phyloP scores from a whole-genome alignment of 1,140 invertebrate genomes.

The Macrostomum lignano region DNA sequence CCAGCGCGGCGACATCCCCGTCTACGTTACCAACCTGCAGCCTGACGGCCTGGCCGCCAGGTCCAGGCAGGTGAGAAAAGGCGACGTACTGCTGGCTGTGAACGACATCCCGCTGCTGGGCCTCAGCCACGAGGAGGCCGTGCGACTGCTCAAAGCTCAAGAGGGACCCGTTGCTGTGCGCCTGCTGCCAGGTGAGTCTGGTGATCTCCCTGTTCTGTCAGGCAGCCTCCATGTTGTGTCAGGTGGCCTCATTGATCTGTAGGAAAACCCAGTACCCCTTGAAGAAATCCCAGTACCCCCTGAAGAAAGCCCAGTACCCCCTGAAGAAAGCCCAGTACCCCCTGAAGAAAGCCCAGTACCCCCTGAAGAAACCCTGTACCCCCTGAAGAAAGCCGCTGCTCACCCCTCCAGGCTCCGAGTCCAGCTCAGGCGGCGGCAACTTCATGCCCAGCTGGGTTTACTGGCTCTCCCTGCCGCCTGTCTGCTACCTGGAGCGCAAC shows the following conservation, averaged over 20 bases:
- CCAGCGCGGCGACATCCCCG: slow-evolving; percentile 28
- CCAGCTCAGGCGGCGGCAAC: slow-evolving; percentile 20
- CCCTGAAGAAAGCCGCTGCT: too few species aligned
- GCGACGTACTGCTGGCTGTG: slow-evolving; percentile 29
- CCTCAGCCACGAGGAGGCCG: slow-evolving; percentile 29
- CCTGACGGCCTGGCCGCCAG: slow-evolving; percentile 27
- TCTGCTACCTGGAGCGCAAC: slow-evolving; percentile 29
- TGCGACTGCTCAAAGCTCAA: slow-evolving; percentile 27
- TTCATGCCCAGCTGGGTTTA: slow-evolving; percentile 32
- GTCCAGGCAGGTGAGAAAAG: slow-evolving; percentile 30
- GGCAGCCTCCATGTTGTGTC: too few species aligned
- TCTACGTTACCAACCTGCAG: slow-evolving; percentile 30
- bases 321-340: too few species aligned
- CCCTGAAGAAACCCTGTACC: too few species aligned
- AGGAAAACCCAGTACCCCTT: too few species aligned
- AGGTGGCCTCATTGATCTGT: too few species aligned
- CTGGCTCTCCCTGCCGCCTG: slow-evolving; percentile 30
- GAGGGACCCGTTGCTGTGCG: too few species aligned
- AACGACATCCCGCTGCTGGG: slow-evolving; percentile 27
- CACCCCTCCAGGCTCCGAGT: slow-evolving; percentile 29
- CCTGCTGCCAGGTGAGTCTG: too few species aligned
- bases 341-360: too few species aligned
- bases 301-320: too few species aligned
- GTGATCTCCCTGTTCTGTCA: too few species aligned
- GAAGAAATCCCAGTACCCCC: too few species aligned